Base-by-base conservation (phyloP, 2,888 invertebrate species). In the Eupelmus urozonus region DNA sequence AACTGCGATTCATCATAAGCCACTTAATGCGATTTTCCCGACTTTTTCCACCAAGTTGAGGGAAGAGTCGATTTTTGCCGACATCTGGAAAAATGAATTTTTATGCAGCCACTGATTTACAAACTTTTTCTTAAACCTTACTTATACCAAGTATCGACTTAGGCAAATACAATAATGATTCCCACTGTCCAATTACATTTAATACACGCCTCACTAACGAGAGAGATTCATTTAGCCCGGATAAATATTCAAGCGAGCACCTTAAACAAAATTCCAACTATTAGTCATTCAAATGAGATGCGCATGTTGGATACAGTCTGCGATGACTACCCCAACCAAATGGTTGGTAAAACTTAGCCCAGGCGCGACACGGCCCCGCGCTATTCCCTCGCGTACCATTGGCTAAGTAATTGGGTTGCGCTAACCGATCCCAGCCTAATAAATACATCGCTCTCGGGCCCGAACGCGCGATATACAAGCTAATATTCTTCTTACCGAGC, bases 401-500 rank as follows among this genome's bases (percentile, higher is more conserved):
- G 49, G 62, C 62, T 71, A 71, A 71, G 71, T 62, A 71, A 71
- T 71, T 51, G 62, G 60, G 62, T 20, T 51, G 60, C n/a, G 51
- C 51, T 62, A 51, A 71, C 49, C 51, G 60, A 60, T 71, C 70
- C 27, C 49, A 25, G 9, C 34, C 20, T 69, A 23, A 67, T 57
- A 49, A 29, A 59, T 71, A 49, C 20, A 51, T 29, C 49, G 20
- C 20, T 29, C 49, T 60, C 20, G 27, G 29, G 29, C 59, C 57
- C 59, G 45, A 60, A 29, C 59, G 2, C 25, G n/a, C 34, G 9
- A 5, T 5, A 34, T 3, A 34, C 34, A 9, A 34, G 5, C 9
- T 34, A 5, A 34, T 34, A 34, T 34, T 34, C 34, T 34, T 34
- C 9, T 34, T 34, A 34, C 3, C 9, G 9, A 5, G 9, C 34